Evolutionary conservation across 2,113 vertebrate species (phyloP).

Genomic region (Callaeas wilsoni): DNA sequence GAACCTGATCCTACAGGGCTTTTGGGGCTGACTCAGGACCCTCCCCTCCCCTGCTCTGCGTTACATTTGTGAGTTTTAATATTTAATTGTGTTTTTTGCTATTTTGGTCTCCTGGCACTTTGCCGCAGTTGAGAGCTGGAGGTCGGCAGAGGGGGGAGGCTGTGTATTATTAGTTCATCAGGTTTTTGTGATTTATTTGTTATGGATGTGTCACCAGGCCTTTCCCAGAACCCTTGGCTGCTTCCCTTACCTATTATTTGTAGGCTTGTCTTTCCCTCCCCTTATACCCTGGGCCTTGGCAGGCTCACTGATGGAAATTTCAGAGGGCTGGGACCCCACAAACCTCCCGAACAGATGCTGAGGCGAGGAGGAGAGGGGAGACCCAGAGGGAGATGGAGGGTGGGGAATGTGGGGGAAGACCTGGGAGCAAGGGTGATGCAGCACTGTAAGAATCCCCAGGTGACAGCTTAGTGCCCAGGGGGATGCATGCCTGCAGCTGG

Average conservation of each 20-base stretch:
- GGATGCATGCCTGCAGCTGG: accelerated
- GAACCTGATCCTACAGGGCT: not conserved
- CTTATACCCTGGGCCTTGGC: not conserved
- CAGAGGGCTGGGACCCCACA: not conserved
- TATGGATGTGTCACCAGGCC: not conserved
- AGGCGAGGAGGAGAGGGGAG: not conserved
- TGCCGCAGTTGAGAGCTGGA: not conserved
- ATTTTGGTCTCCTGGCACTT: not conserved
- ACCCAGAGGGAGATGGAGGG: not conserved
- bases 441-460: not conserved
- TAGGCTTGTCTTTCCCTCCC: not conserved
- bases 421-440: not conserved
- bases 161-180: not conserved
- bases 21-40: not conserved
- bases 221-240: not conserved
- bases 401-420: not conserved
- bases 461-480: not conserved
- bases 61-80: slow-evolving; percentile 25
- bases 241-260: not conserved
- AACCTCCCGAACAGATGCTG: accelerated
- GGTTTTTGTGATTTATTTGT: not conserved
- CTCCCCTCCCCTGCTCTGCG: not conserved
- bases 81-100: slow-evolving; percentile 8
- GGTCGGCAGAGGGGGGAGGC: not conserved
- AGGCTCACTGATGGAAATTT: not conserved